These are phyloP conservation scores for Megamerina dolium DNA, from an alignment of 2,888 invertebrate species.

Conservation along the genomic window DNA sequence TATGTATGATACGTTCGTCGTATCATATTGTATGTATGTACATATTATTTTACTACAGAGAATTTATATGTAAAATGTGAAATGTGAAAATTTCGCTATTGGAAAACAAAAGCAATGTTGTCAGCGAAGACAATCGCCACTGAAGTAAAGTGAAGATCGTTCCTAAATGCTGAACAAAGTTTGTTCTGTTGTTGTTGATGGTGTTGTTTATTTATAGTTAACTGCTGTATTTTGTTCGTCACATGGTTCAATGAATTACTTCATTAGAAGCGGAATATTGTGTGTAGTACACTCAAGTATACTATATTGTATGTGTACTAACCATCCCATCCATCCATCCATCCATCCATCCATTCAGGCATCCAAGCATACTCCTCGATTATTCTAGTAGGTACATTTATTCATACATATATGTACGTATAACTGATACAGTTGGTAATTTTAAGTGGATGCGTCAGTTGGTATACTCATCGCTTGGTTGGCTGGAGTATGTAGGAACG, in stretches of 20 bases:
- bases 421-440: neutral
- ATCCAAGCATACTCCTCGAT: too few relatives aligned
- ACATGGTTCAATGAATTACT: conserved; percentile 43
- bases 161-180: too few relatives aligned
- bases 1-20: too few relatives aligned
- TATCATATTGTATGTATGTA: too few relatives aligned
- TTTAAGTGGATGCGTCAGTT: conserved; percentile 8
- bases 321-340: too few relatives aligned
- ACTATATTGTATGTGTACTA: neutral
- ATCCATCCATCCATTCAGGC: too few relatives aligned
- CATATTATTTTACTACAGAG: too few relatives aligned
- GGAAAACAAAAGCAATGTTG: neutral
- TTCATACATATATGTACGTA: too few relatives aligned
- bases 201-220: too few relatives aligned
- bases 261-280: conserved; percentile 37
- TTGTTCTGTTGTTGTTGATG: neutral
- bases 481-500: too few relatives aligned
- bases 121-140: neutral
- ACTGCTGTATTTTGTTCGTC: conserved; percentile 25
- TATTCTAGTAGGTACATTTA: too few relatives aligned
- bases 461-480: too few relatives aligned
- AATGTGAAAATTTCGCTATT: neutral
- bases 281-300: conserved; percentile 21
- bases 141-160: neutral
- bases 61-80: neutral